Base-by-base conservation (phyloP, 2,888 invertebrate species). In the Anagyrus pseudococci region DNA sequence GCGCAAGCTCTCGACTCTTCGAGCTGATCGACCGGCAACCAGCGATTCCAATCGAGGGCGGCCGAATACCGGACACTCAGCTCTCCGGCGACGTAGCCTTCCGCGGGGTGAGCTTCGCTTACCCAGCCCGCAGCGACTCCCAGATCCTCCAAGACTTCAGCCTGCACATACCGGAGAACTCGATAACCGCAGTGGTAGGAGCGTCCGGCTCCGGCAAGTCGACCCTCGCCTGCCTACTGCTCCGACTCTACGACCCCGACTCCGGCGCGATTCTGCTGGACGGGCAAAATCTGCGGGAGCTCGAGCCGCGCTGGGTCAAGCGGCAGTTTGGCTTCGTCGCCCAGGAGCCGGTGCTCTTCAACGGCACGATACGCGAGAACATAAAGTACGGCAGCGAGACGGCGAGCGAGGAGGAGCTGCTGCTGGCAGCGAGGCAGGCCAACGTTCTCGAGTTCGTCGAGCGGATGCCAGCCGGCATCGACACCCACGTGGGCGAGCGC, bases 201-300 rank as follows among this genome's bases (percentile, higher is more conserved):
- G 85, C 93, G 0, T 96, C 96, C 62, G 98, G 98, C 0, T 94
- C 94, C 25, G 98, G 98, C 0, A 98, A 98, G 81, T 96, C 95
- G 52, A 98, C 98, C 0, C 83, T 98, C 62, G 94, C 92, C 0
- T 84, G 90, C 1, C 84, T 98, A 1, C 83, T 98, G 66, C 82
- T 98, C 52, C 84, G 97, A 73, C 82, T 93, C 0, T 98, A 98
- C 76, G 96, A 97, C 77, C 96, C 96, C 0, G 82, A 83, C 2
- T 73, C 80, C 63, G 96, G 96, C 0, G 77, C 76, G 7, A 84
- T 98, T 55, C 77, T 85, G 50, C 77, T 98, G 22, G 98, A 98
- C 77, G 91, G 90, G 6, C 80, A 86, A 1, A 87, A 94, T 80
- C 85, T 98, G 13, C 86, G 83, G 70, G 83, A 87, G 0, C 75